These are phyloP conservation scores for Lepilemur ruficaudatus DNA, from an alignment of 2,797 vertebrate genomes.

Conservation along the genomic window DNA sequence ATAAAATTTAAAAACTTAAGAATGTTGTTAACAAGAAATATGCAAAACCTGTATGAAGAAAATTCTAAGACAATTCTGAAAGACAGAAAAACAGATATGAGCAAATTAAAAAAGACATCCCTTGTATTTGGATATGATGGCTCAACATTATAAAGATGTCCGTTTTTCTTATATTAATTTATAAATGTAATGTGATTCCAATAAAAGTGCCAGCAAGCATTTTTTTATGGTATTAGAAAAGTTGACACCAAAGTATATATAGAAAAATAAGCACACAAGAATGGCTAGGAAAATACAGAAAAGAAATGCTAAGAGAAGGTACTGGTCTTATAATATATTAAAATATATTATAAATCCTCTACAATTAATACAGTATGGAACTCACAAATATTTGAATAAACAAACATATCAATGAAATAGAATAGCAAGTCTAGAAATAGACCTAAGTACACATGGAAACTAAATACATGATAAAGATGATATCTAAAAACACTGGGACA, in stretches of 20 bases:
- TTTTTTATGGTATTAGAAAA: neutral
- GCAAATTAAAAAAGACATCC: neutral
- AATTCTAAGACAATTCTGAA: neutral
- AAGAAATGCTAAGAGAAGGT: neutral
- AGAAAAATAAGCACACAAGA: conserved; percentile 18
- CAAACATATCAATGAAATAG: neutral
- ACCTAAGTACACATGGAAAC: neutral
- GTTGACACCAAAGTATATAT: neutral
- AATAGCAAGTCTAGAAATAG: neutral
- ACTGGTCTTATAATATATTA: neutral
- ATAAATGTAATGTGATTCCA: neutral
- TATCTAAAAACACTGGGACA: neutral
- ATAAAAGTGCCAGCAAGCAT: neutral
- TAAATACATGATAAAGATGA: neutral
- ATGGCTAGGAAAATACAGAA: conserved; percentile 6
- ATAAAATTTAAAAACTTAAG: neutral
- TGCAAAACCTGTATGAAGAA: neutral
- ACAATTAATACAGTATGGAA: neutral
- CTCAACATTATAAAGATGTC: neutral
- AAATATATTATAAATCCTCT: neutral
- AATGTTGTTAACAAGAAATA: neutral
- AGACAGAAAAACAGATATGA: neutral
- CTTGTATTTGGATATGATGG: conserved; percentile 26
- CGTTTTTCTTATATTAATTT: neutral
- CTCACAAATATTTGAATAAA: neutral